Evolutionary conservation across 2,113 vertebrate genomes (phyloP).

Genomic region (Monarcha castaneiventris): DNA sequence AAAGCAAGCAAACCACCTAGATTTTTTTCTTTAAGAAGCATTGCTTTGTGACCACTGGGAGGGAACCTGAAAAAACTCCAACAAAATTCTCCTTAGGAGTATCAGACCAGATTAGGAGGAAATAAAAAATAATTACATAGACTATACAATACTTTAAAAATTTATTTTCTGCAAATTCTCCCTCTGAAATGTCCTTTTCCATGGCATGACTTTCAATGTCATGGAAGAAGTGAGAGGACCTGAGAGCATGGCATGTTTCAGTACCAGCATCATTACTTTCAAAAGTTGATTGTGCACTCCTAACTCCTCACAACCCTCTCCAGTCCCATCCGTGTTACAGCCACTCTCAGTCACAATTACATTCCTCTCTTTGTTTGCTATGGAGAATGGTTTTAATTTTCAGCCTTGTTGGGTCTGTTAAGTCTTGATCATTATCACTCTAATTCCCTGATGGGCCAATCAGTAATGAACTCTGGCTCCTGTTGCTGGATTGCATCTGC

Average conservation of each 20-base stretch:
- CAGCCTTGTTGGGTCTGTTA: background rate
- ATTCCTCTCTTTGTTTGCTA: background rate
- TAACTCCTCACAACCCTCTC: background rate
- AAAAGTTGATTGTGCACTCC: background rate
- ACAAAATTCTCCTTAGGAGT: background rate
- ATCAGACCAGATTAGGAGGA: background rate
- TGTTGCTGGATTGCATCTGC: background rate
- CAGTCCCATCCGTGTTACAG: background rate
- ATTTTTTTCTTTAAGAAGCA: background rate
- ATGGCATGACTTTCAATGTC: background rate
- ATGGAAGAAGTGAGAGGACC: background rate
- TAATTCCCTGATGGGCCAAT: background rate
- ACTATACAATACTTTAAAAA: background rate
- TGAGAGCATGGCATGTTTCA: background rate
- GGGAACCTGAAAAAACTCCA: background rate
- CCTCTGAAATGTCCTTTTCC: background rate
- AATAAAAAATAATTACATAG: background rate
- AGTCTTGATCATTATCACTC: background rate
- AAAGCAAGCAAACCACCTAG: background rate
- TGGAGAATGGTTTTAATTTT: background rate
- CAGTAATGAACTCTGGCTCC: background rate
- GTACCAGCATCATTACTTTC: background rate
- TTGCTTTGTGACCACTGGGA: background rate
- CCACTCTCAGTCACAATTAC: background rate
- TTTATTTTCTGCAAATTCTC: background rate